Evolutionary conservation across 2,797 vertebrate genomes (phyloP).

Genomic region (Luscinia luscinia): DNA sequence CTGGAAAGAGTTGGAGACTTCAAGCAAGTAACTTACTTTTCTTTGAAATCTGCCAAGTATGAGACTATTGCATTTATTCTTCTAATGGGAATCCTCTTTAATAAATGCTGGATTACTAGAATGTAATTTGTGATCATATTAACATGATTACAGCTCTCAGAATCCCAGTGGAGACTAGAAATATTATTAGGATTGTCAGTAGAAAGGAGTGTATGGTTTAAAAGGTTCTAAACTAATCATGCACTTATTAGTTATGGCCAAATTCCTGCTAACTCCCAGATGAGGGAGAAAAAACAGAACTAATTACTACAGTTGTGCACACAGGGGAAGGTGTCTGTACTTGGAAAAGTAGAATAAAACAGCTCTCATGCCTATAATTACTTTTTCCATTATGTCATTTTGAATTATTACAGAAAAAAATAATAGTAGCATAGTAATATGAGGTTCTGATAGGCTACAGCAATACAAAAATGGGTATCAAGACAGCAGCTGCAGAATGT

Average conservation of each 20-base stretch:
- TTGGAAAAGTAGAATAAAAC: neutral
- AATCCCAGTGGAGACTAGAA: conserved; percentile 32
- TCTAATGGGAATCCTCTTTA: conserved; percentile 33
- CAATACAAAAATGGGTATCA: neutral
- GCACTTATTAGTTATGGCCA: conserved; percentile 55
- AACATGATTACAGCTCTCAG: conserved; percentile 47
- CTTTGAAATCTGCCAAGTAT: neutral
- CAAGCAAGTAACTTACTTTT: neutral
- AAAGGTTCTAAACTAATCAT: conserved; percentile 61
- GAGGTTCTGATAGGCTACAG: neutral
- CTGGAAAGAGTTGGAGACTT: neutral
- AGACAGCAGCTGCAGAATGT: neutral
- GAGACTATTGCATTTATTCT: conserved; percentile 3
- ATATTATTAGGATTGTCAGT: conserved; percentile 43
- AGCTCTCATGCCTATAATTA: conserved; percentile 28
- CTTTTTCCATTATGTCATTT: conserved; percentile 29
- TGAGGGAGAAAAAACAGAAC: conserved; percentile 12
- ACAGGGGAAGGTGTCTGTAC: neutral
- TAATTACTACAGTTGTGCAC: conserved; percentile 36
- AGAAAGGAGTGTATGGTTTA: conserved; percentile 35
- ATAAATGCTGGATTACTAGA: conserved; percentile 49
- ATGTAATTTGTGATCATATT: conserved; percentile 57
- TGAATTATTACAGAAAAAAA: conserved; percentile 1
- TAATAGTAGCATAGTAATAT: neutral
- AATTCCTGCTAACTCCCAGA: conserved; percentile 26